phyloP scores from a whole-genome alignment of 2,113 vertebrate genomes.

The Macquaria australasica region DNA sequence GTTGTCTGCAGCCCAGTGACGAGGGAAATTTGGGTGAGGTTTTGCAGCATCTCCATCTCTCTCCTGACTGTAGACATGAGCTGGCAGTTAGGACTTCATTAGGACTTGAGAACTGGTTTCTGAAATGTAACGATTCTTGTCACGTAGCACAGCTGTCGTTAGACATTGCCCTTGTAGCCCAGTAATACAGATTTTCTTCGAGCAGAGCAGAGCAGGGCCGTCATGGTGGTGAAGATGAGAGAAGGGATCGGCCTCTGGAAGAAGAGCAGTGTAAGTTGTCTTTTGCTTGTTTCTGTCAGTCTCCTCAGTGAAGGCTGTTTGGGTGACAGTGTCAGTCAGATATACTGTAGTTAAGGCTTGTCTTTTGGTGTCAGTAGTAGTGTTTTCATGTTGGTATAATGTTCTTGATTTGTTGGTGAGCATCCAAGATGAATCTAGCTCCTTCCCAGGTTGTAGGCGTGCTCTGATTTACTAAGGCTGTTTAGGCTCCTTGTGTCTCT shows the following conservation, averaged over 20 bases:
- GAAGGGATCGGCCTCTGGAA: conserved; percentile 28
- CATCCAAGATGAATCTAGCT: background rate
- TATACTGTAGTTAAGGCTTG: background rate
- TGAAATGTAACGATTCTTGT: conserved; percentile 9
- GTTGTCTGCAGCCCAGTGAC: conserved; percentile 44
- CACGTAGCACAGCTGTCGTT: background rate
- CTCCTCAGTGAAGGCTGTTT: conserved; percentile 1
- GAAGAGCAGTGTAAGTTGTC: conserved; percentile 40
- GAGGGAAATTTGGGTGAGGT: conserved; percentile 48
- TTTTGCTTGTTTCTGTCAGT: background rate
- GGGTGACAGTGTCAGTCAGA: background rate
- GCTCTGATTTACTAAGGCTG: conserved; percentile 1
- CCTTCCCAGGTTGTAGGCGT: background rate
- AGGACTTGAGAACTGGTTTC: background rate
- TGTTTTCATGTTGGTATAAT: background rate
- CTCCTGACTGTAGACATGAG: conserved; percentile 22
- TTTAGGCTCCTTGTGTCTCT: conserved; percentile 7
- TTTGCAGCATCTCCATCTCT: conserved; percentile 44
- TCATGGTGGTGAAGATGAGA: conserved; percentile 56
- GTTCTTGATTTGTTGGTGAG: background rate
- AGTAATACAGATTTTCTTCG: background rate
- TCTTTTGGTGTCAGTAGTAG: background rate
- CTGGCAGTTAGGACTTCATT: conserved; percentile 5
- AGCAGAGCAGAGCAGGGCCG: conserved; percentile 22
- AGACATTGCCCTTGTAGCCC: background rate